phyloP scores from a whole-genome alignment of 2,888 invertebrate species.

The Cryptocheilus praepositus region DNA sequence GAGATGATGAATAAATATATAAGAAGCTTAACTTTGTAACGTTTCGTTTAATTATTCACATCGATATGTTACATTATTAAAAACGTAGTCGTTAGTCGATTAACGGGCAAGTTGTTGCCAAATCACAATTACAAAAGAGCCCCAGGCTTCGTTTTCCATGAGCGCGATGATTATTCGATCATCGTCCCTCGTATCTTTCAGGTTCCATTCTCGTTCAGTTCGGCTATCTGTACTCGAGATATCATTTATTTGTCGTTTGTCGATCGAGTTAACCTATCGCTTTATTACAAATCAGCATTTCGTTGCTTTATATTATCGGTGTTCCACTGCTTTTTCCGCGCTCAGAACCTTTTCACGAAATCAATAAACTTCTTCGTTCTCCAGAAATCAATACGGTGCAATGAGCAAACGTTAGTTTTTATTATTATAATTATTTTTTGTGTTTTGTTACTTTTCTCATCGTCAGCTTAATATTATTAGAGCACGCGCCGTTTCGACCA shows the following conservation, averaged over 20 bases:
- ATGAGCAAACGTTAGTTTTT: too few relatives aligned
- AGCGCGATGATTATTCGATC: background rate
- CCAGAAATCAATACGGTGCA: background rate
- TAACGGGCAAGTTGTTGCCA: slow-evolving; percentile 45
- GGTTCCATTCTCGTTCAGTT: too few relatives aligned
- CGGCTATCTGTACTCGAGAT: background rate
- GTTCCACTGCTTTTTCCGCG: background rate
- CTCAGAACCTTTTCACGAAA: background rate
- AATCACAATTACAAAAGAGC: slow-evolving; percentile 36
- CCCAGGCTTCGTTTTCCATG: background rate
- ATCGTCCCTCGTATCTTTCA: too few relatives aligned
- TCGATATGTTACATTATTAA: slow-evolving; percentile 62
- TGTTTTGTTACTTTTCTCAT: too few relatives aligned
- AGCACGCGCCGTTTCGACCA: too few relatives aligned
- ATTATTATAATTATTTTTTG: too few relatives aligned
- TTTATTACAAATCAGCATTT: background rate
- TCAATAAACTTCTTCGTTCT: too few relatives aligned
- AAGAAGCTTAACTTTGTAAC: slow-evolving; percentile 28
- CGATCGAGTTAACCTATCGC: background rate
- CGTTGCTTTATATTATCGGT: slow-evolving; percentile 6
- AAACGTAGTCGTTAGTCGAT: slow-evolving; percentile 58
- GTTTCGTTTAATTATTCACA: slow-evolving; percentile 59
- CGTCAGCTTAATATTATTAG: too few relatives aligned
- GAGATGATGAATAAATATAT: background rate
- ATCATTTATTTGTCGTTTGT: background rate